Evolutionary conservation across 53 echinoderm and acorn worm species (phyloP).

Genomic region (Patiria pectinifera): DNA sequence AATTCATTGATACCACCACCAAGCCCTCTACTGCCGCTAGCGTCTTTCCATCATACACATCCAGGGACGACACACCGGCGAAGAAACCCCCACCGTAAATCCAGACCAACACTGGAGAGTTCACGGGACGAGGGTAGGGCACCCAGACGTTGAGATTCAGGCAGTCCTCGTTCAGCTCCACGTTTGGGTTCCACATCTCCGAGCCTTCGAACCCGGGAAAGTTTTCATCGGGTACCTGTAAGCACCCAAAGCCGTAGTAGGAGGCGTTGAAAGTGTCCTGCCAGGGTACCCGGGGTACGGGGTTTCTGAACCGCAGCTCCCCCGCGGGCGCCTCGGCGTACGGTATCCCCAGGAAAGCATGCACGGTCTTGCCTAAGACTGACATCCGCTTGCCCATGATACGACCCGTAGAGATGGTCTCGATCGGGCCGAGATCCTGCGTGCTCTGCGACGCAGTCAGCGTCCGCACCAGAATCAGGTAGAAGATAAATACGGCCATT

Average conservation of each 20-base stretch:
- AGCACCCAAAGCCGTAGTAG: conserved; percentile 76
- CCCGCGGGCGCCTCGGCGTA: conserved; percentile 72
- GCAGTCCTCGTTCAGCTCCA: conserved; percentile 61
- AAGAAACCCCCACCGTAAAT: conserved; percentile 89
- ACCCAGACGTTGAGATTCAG: conserved; percentile 74
- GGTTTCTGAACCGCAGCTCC: conserved; percentile 58
- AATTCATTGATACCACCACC: conserved; percentile 90
- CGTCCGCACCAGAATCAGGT: conserved; percentile 22
- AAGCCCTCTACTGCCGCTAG: conserved; percentile 82
- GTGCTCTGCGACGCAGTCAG: conserved; percentile 32
- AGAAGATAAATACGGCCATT: conserved; percentile 40
- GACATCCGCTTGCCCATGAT: conserved; percentile 77
- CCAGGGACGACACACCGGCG: conserved; percentile 79
- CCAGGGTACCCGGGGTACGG: conserved; percentile 64
- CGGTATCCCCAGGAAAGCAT: conserved; percentile 87
- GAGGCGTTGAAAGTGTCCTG: conserved; percentile 75
- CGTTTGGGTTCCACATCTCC: conserved; percentile 73
- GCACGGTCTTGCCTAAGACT: conserved; percentile 67
- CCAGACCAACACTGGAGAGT: conserved; percentile 88
- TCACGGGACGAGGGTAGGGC: conserved; percentile 76
- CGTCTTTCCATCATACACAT: conserved; percentile 87
- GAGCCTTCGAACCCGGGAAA: conserved; percentile 70
- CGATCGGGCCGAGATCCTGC: conserved; percentile 31
- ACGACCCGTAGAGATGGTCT: conserved; percentile 62
- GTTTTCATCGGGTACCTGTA: conserved; percentile 68